phyloP scores from a whole-genome alignment of 2,113 vertebrate genomes.

The Ochotona princeps region DNA sequence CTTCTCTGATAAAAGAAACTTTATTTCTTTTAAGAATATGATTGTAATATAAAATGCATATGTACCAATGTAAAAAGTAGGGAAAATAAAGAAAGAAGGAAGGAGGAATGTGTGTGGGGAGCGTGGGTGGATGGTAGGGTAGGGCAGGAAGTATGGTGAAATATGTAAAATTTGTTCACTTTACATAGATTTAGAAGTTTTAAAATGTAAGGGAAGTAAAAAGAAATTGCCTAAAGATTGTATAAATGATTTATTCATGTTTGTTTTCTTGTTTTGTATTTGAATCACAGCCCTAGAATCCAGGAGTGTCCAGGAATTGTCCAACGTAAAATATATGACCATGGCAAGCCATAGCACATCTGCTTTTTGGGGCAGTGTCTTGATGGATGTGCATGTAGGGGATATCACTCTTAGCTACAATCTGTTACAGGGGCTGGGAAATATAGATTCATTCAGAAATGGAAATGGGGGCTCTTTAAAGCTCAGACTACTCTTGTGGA shows the following conservation, averaged over 20 bases:
- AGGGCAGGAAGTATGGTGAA: too few species aligned
- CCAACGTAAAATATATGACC: not conserved
- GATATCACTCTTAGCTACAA: not conserved
- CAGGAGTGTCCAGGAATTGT: not conserved
- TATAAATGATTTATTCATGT: not conserved
- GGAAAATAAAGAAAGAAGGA: too few species aligned
- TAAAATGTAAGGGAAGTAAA: too few species aligned
- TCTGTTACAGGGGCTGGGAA: not conserved
- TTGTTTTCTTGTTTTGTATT: not conserved
- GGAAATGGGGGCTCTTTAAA: not conserved
- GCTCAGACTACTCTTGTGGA: not conserved
- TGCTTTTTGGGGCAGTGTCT: not conserved
- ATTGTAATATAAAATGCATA: too few species aligned
- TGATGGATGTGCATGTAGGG: not conserved
- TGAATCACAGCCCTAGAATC: not conserved
- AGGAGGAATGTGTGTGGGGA: too few species aligned
- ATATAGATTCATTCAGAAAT: not conserved
- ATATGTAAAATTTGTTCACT: too few species aligned
- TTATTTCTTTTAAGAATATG: not conserved
- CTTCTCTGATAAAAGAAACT: not conserved
- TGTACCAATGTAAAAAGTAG: too few species aligned
- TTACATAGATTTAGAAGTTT: too few species aligned
- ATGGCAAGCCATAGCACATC: not conserved
- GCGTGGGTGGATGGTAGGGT: too few species aligned
- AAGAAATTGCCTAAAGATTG: not conserved